phyloP scores from a whole-genome alignment of 1,140 invertebrate genomes.

The Argopecten irradians region DNA sequence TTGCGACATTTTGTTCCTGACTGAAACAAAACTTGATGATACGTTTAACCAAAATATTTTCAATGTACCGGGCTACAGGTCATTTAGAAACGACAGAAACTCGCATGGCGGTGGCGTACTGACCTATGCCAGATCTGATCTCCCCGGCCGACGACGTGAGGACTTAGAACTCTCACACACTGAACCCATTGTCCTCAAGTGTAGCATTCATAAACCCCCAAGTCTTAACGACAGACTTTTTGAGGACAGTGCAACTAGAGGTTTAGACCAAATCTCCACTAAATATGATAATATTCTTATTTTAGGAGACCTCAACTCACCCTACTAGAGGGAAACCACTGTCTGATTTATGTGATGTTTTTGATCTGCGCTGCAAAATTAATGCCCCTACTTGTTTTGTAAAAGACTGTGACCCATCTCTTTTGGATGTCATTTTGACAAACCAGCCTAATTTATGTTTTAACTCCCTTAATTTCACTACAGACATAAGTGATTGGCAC shows the following conservation, averaged over 20 bases:
- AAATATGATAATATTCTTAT: neutral
- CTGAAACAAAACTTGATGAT: conserved; percentile 20
- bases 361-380: no score
- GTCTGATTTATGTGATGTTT: no score
- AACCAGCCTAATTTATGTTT: no score
- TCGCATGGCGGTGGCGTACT: neutral
- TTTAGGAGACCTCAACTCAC: neutral
- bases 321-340: neutral
- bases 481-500: no score
- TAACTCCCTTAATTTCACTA: no score
- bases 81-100: neutral
- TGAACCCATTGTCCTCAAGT: neutral
- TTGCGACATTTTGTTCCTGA: neutral
- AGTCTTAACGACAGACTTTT: neutral
- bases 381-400: no score
- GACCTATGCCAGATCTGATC: neutral
- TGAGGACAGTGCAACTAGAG: no score
- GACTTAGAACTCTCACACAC: neutral
- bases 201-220: neutral
- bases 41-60: neutral
- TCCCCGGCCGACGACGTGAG: neutral
- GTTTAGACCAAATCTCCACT: neutral
- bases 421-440: no score
- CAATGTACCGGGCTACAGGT: neutral
- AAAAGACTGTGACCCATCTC: no score